Evolutionary conservation across 2,113 vertebrate genomes (phyloP).

Genomic region (Heliornis fulica): DNA sequence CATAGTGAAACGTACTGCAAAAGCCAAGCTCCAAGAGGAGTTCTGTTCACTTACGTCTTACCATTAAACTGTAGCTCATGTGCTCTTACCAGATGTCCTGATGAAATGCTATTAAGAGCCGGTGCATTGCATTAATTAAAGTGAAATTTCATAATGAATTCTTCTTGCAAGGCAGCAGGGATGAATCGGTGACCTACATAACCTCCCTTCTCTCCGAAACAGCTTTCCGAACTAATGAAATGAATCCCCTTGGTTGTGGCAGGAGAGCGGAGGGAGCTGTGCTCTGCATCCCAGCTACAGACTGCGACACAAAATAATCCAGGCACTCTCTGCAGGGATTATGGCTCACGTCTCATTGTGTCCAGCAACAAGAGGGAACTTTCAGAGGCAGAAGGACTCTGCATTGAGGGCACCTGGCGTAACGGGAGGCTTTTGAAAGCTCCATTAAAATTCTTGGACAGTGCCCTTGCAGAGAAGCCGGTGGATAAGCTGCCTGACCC

Average conservation of each 20-base stretch:
- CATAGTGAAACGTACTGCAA: slow-evolving; percentile 4
- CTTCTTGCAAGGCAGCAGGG: slow-evolving; percentile 21
- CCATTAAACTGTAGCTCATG: slow-evolving; percentile 28
- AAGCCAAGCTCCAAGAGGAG: slow-evolving; percentile 7
- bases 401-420: neutral
- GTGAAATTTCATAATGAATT: slow-evolving; percentile 56
- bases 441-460: slow-evolving; percentile 22
- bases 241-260: neutral
- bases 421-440: neutral
- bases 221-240: slow-evolving; percentile 41
- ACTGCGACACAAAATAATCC: neutral
- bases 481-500: slow-evolving; percentile 1
- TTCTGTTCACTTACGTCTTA: slow-evolving; percentile 16
- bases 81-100: slow-evolving; percentile 53
- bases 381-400: neutral
- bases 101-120: slow-evolving; percentile 42
- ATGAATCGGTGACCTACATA: slow-evolving; percentile 29
- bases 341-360: neutral
- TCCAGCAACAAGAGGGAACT: neutral
- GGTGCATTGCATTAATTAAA: slow-evolving; percentile 48
- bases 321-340: neutral
- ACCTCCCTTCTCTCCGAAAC: neutral
- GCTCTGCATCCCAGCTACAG: neutral
- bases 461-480: neutral
- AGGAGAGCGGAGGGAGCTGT: neutral